Base-by-base conservation (phyloP, 2,888 invertebrate genomes). In the Polyploca ridens region DNA sequence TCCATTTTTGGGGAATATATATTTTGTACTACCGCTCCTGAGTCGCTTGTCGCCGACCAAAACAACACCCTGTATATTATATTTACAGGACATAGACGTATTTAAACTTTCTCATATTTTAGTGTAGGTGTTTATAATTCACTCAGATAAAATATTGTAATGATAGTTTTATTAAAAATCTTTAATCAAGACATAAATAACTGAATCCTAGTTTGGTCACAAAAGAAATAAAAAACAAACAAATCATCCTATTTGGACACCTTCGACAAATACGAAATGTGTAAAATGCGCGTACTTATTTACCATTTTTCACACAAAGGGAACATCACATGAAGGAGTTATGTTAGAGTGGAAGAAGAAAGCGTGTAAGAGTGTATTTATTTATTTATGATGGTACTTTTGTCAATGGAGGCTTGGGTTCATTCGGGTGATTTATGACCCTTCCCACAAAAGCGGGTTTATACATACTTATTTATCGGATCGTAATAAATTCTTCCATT, bases 341-440 rank as follows among this genome's bases (percentile, higher is more conserved):
- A 76, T 68, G 71, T 63, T 75, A 74, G 80, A 83, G 79, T 82
- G 77, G 76, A 74, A 76, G 75, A 41, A 41, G 60, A 77, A 74
- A 72, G 73, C 74, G 72, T 79, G 77, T 81, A 84, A 82, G 81
- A 82, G 85, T 86, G 82, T 88, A 86, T 87, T 89, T 90, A 79
- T 76, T 76, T 81, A 88, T 88, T 87, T 88, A 89, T 85, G 86
- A 88, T 84, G 83, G 81, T 84, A 85, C 88, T 90, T 89, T 89
- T 89, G 87, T 90, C 90, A 89, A 90, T 87, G 81, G 83, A 77
- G 77, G 75, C 79, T 76, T 75, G 85, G 83, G 86, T 88, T 88
- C 85, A 87, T 87, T 84, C 84, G 79, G 80, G 86, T 90, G 91
- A 91, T 91, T 90, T 90, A 91, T 88, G 86, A 79, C 77, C 78